Conservation (phyloP, 2,888 invertebrate genomes). For the Sesamia inferens region DNA sequence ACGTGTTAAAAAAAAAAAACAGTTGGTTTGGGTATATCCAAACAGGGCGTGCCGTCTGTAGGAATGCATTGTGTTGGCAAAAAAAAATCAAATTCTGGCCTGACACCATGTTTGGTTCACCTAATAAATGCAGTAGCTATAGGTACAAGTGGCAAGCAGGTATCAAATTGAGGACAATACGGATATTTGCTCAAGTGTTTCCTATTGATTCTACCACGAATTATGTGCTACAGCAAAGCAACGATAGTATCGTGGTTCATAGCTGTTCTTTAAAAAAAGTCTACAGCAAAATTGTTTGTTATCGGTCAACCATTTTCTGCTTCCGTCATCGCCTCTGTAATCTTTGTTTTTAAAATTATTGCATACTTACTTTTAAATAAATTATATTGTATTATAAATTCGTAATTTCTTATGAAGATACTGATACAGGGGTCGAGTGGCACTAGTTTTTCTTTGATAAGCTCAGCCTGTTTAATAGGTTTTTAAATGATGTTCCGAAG, state of each 20-base stretch:
- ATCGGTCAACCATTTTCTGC: conserved; percentile 39
- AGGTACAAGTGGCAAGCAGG: conserved; percentile 28
- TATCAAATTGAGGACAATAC: conserved; percentile 76
- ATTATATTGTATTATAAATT: conserved; percentile 2
- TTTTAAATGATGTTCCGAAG: conserved; percentile 7
- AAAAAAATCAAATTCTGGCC: conserved; percentile 21
- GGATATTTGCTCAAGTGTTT: conserved; percentile 80
- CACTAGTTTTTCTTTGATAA: conserved; percentile 24
- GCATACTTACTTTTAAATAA: conserved; percentile 11
- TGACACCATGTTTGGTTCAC: conserved; percentile 17
- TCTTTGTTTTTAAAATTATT: conserved; percentile 45
- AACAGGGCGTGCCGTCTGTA: conserved; percentile 13
- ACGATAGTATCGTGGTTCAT: conserved; percentile 48
- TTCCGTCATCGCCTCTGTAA: conserved; percentile 45
- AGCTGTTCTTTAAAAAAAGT: conserved; percentile 21
- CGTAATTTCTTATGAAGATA: conserved; percentile 21
- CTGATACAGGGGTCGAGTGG: conserved; percentile 19
- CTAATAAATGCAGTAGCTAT: conserved; percentile 51
- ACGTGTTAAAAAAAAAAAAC: conserved; percentile 38
- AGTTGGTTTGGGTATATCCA: conserved; percentile 20
- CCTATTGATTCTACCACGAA: conserved; percentile 73
- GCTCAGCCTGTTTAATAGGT: neutral
- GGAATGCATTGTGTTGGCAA: conserved; percentile 31
- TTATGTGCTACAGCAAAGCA: conserved; percentile 63
- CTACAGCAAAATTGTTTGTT: conserved; percentile 15